These are phyloP conservation scores for Pseudochaenichthys georgianus DNA, from an alignment of 2,797 vertebrate genomes.

Conservation along the genomic window DNA sequence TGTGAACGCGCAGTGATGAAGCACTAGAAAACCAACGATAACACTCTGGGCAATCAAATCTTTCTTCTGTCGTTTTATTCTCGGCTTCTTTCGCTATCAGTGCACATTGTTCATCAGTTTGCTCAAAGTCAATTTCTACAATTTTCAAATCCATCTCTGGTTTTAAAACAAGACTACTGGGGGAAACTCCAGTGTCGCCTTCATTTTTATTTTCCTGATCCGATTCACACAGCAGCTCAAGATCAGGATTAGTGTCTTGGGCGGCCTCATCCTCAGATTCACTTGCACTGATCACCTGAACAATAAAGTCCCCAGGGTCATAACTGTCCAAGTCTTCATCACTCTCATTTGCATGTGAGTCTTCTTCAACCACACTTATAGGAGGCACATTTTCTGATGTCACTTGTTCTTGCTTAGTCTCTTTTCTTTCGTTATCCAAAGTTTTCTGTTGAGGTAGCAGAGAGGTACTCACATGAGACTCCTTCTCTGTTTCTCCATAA, in stretches of 20 bases:
- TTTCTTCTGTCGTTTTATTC: constrained; percentile 39
- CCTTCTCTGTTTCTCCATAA: constrained; percentile 73
- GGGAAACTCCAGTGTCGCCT: constrained; percentile 27
- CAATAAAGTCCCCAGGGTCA: constrained; percentile 76
- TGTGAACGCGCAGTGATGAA: constrained; percentile 81
- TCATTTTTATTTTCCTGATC: constrained; percentile 80
- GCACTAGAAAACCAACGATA: constrained; percentile 80
- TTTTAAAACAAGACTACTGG: constrained; percentile 53
- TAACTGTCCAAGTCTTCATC: constrained; percentile 73
- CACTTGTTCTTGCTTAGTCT: constrained; percentile 27
- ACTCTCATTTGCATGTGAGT: constrained; percentile 30
- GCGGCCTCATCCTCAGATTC: constrained; percentile 75
- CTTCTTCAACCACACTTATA: constrained; percentile 32
- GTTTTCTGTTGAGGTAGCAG: constrained; percentile 39
- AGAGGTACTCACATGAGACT: constrained; percentile 1
- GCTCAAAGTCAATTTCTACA: constrained; percentile 81
- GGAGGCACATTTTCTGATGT: constrained; percentile 36
- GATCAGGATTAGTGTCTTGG: constrained; percentile 77
- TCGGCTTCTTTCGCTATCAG: constrained; percentile 1
- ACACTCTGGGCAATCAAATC: constrained; percentile 83
- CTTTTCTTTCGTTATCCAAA: constrained; percentile 38
- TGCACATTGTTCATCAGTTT: constrained; percentile 46
- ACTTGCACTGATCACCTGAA: constrained; percentile 82
- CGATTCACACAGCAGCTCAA: constrained; percentile 83
- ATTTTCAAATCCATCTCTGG: constrained; percentile 82